Base-by-base conservation (phyloP, 1,140 invertebrate genomes). In the Meloidogyne floridensis region DNA sequence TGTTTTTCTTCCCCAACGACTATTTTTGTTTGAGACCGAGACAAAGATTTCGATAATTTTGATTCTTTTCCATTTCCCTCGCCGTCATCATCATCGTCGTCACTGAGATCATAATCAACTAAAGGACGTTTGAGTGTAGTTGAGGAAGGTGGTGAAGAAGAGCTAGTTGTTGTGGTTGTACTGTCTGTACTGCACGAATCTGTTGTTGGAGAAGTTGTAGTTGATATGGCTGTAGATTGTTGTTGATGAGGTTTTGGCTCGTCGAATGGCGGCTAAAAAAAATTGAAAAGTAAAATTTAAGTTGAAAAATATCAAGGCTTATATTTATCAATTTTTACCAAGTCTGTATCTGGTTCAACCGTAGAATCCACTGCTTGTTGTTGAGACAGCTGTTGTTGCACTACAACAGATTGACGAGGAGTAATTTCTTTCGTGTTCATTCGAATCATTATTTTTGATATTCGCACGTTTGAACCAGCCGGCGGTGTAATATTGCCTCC, bases 371-470 rank as follows among this genome's bases (percentile, higher is more conserved):
- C 10, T 65, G 13, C 15, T 59, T 59, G 56, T 56, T 59, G 56
- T 65, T 65, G 59, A n/a, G 59, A 32, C 32, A 32, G 10, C n/a
- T 65, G 59, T 65, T 65, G 59, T 8, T 47, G 47, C 47, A 47
- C 47, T 65, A 65, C 2, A 65, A 65, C 59, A n/a, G 59, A 65
- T 65, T 65, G 59, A 2, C 59, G 59, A 13, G 83, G 75, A 7
- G 82, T 32, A 13, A 83, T 20, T 69, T 83, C 56, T 20, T 86
- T 70, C 20, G 54, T 83, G 47, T 51, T 70, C 81, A 87, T 85
- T 11, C 86, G 83, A 47, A 87, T 89, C 13, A 89, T 80, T 47
- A 87, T 88, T 80, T 87, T 87, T 43, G 76, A 74, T 53, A 80
- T 78, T n/a, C 72, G 69, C 54, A 77, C 80, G 13, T 71, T 54